Base-by-base conservation (phyloP, 2,113 vertebrate species). In the Sebastes schlegelii region DNA sequence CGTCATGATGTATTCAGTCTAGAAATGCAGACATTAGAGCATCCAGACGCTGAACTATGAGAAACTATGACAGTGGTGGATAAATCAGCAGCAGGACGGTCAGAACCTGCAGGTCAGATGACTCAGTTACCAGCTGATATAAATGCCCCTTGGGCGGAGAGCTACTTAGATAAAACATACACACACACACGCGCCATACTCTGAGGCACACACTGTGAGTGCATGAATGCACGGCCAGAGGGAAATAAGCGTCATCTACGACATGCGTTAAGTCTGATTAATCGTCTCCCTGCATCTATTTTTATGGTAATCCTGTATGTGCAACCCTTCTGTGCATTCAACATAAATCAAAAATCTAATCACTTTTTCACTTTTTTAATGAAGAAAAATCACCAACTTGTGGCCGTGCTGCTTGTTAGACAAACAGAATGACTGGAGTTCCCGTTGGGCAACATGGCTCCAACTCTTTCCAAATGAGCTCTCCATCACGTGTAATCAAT, bases 311-410 rank as follows among this genome's bases (percentile, higher is more conserved):
- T 26, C 26, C 26, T 26, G 26, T 85, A 70, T 42, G 68, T 51
- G 77, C 52, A 68, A 82, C 13, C 74, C 73, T 63, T 79, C 66
- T 42, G 52, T 55, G 60, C 79, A 57, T 80, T 70, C 67, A 54
- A 62, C 88, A 88, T 91, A 80, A 90, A 90, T 89, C 82, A 84
- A 71, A 84, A 78, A 52, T n/a, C 67, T 58, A 43, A 80, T 86
- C n/a, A n/a, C n/a, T n/a, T 82, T 89, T 87, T 73, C 13, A 1
- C 48, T 60, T 80, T 26, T 89, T 91, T 93, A 94, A 93, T 92
- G 92, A 93, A 91, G 91, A 93, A 74, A 83, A 89, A 93, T 82
- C 4, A 90, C 83, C 77, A 74, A 86, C 68, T 87, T 77, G 77
- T 83, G 80, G 77, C 79, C 55, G 54, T 74, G 60, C 80, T 67